phyloP scores from a whole-genome alignment of 2,888 invertebrate species.

The Gymnosoma rotundatum region DNA sequence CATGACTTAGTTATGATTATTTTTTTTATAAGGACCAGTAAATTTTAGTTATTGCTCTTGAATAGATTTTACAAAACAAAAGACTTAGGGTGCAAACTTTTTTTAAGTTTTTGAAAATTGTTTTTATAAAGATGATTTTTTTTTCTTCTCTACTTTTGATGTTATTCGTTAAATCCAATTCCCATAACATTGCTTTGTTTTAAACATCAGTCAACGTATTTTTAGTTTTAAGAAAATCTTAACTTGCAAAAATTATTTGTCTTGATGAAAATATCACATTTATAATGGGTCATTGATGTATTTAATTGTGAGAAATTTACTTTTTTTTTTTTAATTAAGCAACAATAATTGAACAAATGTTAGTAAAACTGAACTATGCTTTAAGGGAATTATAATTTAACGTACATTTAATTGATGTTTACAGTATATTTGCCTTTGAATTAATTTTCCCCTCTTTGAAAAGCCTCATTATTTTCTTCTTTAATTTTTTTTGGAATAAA shows the following conservation, averaged over 20 bases:
- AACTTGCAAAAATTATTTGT: slow-evolving; percentile 52
- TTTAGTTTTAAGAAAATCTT: slow-evolving; percentile 1
- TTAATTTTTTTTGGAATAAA: too few relatives aligned
- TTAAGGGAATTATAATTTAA: too few relatives aligned
- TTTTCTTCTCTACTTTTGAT: not conserved
- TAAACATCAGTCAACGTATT: not conserved
- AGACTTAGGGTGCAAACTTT: slow-evolving; percentile 20
- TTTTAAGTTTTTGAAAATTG: not conserved
- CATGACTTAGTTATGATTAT: too few relatives aligned
- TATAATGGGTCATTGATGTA: slow-evolving; percentile 64
- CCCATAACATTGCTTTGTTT: slow-evolving; percentile 57
- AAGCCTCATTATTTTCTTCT: too few relatives aligned
- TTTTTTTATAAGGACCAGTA: too few relatives aligned
- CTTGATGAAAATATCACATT: slow-evolving; percentile 25
- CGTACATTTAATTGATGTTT: too few relatives aligned
- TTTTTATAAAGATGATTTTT: not conserved
- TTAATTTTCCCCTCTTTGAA: too few relatives aligned
- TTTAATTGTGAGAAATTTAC: slow-evolving; percentile 59
- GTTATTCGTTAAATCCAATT: slow-evolving; percentile 12
- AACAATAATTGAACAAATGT: too few relatives aligned
- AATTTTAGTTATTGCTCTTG: too few relatives aligned
- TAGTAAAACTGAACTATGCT: too few relatives aligned
- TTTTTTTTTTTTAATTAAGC: not conserved
- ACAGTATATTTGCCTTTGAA: too few relatives aligned
- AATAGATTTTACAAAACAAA: not conserved